These are phyloP conservation scores for Siphamia tubifer DNA, from an alignment of 2,113 vertebrate genomes.

Conservation along the genomic window DNA sequence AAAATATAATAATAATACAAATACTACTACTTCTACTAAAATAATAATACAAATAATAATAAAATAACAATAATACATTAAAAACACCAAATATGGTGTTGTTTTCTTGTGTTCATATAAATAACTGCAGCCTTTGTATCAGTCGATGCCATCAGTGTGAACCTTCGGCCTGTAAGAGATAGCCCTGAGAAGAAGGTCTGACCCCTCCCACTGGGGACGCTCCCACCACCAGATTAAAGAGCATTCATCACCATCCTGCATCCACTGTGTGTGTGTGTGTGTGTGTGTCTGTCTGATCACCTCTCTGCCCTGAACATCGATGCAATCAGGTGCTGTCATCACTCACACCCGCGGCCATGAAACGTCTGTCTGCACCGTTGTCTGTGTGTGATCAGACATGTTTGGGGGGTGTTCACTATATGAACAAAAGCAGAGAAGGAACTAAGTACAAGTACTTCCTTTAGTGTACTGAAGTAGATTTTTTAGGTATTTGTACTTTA, in stretches of 20 bases:
- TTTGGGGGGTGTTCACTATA: not conserved
- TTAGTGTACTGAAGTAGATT: too few relatives aligned
- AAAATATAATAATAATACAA: too few relatives aligned
- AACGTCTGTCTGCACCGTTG: constrained; percentile 37
- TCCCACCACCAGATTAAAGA: constrained; percentile 48
- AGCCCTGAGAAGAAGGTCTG: constrained; percentile 69
- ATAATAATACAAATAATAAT: too few relatives aligned
- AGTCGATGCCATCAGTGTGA: constrained; percentile 16
- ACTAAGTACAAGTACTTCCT: too few relatives aligned
- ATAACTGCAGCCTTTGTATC: constrained; percentile 56
- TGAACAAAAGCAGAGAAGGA: too few relatives aligned
- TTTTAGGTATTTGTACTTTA: too few relatives aligned
- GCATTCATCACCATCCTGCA: constrained; percentile 43
- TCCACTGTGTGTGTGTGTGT: not conserved
- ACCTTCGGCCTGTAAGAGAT: constrained; percentile 66
- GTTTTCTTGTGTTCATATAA: constrained; percentile 10
- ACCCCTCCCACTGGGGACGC: constrained; percentile 51
- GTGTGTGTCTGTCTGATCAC: constrained; percentile 14
- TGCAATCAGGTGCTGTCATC: constrained; percentile 64
- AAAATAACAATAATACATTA: not conserved
- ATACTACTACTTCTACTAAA: too few relatives aligned
- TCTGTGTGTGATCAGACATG: not conserved
- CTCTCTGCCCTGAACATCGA: constrained; percentile 23
- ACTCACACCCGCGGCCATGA: constrained; percentile 57
- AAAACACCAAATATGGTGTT: not conserved